These are phyloP conservation scores for Diplolepis rosae DNA, from an alignment of 2,888 invertebrate genomes.

Conservation along the genomic window DNA sequence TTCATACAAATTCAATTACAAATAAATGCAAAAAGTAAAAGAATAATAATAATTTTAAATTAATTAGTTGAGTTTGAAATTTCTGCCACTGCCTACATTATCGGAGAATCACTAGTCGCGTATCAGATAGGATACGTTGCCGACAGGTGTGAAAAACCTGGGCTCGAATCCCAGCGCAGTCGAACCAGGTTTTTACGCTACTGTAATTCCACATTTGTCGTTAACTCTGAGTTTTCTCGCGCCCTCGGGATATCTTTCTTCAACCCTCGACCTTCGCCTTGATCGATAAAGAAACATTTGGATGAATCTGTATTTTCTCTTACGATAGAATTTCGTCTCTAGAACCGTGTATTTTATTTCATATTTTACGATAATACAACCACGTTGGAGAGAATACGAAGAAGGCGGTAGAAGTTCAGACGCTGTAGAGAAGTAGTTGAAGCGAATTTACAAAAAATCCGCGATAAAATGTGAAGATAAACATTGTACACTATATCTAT, in stretches of 20 bases:
- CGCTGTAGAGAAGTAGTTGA: slow-evolving; percentile 2
- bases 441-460: slow-evolving; percentile 6
- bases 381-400: not conserved
- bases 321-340: slow-evolving; percentile 2
- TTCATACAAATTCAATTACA: not conserved
- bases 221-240: slow-evolving; percentile 9
- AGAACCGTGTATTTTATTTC: not conserved
- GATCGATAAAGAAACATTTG: slow-evolving; percentile 15
- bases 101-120: no score
- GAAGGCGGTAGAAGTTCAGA: not conserved
- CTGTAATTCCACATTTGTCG: not conserved
- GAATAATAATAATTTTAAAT: no score
- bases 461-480: slow-evolving; percentile 7
- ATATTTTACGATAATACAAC: slow-evolving; percentile 7
- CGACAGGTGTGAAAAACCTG: no score
- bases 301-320: slow-evolving; percentile 22
- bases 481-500: not conserved
- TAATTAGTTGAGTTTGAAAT: no score
- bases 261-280: not conserved
- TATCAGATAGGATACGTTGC: no score
- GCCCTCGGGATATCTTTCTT: slow-evolving; percentile 11
- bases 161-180: slow-evolving; percentile 16
- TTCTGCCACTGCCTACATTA: no score
- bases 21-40: slow-evolving; percentile 16
- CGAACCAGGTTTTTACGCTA: slow-evolving; percentile 24